Evolutionary conservation across 2,888 invertebrate species (phyloP).

Genomic region (Stomorhina lunata): DNA sequence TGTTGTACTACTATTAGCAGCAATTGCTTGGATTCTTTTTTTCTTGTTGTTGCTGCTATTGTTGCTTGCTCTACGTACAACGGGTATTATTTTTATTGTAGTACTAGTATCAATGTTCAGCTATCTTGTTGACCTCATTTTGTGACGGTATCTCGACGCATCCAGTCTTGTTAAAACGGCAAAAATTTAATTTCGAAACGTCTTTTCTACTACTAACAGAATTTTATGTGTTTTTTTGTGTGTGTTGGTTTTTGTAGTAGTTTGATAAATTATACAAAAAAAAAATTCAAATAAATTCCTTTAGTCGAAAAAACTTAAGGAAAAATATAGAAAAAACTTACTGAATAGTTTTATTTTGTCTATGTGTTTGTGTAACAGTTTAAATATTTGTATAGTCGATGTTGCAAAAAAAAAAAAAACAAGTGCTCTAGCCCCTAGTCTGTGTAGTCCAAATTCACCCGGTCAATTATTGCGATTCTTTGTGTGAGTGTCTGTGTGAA

Average conservation of each 20-base stretch:
- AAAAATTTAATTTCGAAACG: constrained; percentile 22
- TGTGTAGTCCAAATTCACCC: constrained; percentile 35
- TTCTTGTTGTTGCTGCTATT: background rate
- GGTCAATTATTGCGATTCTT: constrained; percentile 62
- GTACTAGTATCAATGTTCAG: constrained; percentile 56
- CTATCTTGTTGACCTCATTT: constrained; percentile 77
- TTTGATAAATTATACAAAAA: background rate
- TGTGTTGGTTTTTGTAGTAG: background rate
- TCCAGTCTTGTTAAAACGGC: constrained; percentile 66
- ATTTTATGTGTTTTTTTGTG: too few species aligned
- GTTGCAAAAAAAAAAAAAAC: background rate
- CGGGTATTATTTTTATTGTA: constrained; percentile 31
- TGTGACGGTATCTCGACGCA: constrained; percentile 76
- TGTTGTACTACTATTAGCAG: constrained; percentile 33
- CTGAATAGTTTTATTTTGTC: constrained; percentile 12
- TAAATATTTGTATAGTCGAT: constrained; percentile 18
- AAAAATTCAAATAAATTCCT: constrained; percentile 40
- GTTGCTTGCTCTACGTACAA: constrained; percentile 14
- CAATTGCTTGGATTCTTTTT: background rate
- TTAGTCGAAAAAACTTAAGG: constrained; percentile 7
- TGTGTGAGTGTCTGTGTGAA: too few species aligned
- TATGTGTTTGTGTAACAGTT: background rate
- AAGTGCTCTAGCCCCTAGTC: constrained; percentile 17
- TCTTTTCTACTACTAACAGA: constrained; percentile 1
- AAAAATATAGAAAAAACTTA: background rate